Evolutionary conservation across 2,113 vertebrate genomes (phyloP), one percentile per base, ranked within the genome.

Genomic region (Centropus bengalensis): DNA sequence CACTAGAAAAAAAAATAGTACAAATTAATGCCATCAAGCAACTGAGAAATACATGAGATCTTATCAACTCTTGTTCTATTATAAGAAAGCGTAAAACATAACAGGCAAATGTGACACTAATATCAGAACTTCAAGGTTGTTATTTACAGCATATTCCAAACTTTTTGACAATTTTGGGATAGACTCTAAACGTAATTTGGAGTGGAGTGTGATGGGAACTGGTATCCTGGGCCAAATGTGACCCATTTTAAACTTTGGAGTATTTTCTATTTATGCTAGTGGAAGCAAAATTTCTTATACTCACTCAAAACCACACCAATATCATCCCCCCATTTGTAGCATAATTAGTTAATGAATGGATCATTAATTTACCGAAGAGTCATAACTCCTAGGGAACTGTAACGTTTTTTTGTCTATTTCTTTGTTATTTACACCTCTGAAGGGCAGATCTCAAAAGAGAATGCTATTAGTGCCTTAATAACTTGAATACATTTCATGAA

Each of bases 91-190:
- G 19, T 49, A 88, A 49, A 36, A 84, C 26, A 45, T 49, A 92
- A 71, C n/a, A 90, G 36, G 56, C 8, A 82, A 90, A 79, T 51
- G 15, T 91, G 63, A 81, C 84, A 91, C 3, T 28, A 60, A 20
- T 88, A 92, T 94, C 68, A 88, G 30, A 94, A 94, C 49, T 80
- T 88, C 66, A 38, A 38, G 8, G 36, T 73, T 94, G 76, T 86
- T 82, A 83, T 92, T 91, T 92, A 86, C 56, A 77, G 28, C 26
- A 52, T 69, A 77, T 83, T 76, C 40, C 77, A 86, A 91, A 76
- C 30, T 91, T 92, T 88, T 21, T 81, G 73, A 89, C 32, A 86
- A 79, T 86, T 95, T 86, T 40, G 62, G 40, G 52, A 38, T 88
- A 38, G 49, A n/a, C 15, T 14, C 22, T 94, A 52, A 80, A 56